Base-by-base conservation (phyloP, 2,888 invertebrate species). In the Drosophila mulleri region DNA sequence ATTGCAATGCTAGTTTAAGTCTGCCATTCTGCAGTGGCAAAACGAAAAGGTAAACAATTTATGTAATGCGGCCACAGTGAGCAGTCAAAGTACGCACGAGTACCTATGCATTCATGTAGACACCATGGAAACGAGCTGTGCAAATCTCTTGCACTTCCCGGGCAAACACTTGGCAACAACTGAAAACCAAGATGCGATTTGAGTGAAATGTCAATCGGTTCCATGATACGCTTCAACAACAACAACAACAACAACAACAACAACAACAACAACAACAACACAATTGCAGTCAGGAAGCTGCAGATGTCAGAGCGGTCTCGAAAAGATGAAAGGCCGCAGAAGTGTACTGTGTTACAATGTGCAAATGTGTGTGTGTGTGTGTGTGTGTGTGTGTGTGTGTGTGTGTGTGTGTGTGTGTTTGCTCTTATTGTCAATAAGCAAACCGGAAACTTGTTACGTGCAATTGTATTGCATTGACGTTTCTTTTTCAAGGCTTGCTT, bases 171-270 rank as follows among this genome's bases (percentile, higher is more conserved):
- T 41, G 60, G 57, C 29, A 35, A 37, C 42, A 48, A 45, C 16
- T 56, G 35, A 60, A 56, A 74, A 32, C 23, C 56, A 18, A 69
- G 65, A 53, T 32, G 59, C 53, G 48, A 56, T 56, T 63, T 60
- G 57, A 79, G 52, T 67, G 62, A 57, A 59, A 67, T 37, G 39
- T 45, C 67, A 74, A 74, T 79, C 68, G 63, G 63, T 60, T 73
- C 20, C 61, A 63, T 67, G 47, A 50, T 67, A 61, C 58, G 41
- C 37, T 53, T 23, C 32, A 42, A n/a, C 52, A 71, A 47, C 26
- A 26, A 26, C 63, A 72, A n/a, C 52, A 71, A 44, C 63, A 72
- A 59, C 63, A 72, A 59, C 59, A 62, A n/a, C 32, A 42, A n/a
- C 52, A 71, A 47, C 26, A 26, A 26, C 63, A 72, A n/a, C 52